Evolutionary conservation across 2,113 vertebrate species (phyloP).

Genomic region (Zeus faber): DNA sequence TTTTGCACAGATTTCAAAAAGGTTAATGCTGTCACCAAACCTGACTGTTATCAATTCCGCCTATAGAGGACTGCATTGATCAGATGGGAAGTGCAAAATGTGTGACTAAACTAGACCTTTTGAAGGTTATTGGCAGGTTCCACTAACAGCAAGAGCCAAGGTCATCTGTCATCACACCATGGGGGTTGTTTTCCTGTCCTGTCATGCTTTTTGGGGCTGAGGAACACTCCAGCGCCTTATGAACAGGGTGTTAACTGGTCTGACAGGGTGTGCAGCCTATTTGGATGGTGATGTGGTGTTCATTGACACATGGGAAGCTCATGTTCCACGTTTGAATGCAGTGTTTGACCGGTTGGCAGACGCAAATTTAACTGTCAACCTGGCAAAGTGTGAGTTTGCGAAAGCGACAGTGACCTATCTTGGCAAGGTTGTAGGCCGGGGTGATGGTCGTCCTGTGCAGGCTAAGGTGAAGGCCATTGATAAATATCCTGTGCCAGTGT

Average conservation of each 20-base stretch:
- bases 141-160: background rate
- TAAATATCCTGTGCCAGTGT: background rate
- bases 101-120: constrained; percentile 12
- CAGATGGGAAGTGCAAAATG: constrained; percentile 3
- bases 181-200: too few species aligned
- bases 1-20: background rate
- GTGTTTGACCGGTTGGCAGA: too few species aligned
- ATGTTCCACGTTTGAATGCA: too few species aligned
- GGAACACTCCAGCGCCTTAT: too few species aligned
- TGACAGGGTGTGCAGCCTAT: too few species aligned
- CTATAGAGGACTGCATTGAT: constrained; percentile 19
- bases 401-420: background rate
- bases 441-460: background rate
- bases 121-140: too few species aligned
- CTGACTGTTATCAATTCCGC: constrained; percentile 9
- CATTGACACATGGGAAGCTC: too few species aligned
- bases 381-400: background rate
- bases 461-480: background rate
- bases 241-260: too few species aligned
- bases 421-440: too few species aligned
- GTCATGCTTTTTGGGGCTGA: too few species aligned
- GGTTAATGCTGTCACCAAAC: background rate
- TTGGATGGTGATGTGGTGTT: too few species aligned
- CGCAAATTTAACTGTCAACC: background rate
- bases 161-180: too few species aligned